Conservation (phyloP, 2,797 vertebrate species). For the Tinamus major region DNA sequence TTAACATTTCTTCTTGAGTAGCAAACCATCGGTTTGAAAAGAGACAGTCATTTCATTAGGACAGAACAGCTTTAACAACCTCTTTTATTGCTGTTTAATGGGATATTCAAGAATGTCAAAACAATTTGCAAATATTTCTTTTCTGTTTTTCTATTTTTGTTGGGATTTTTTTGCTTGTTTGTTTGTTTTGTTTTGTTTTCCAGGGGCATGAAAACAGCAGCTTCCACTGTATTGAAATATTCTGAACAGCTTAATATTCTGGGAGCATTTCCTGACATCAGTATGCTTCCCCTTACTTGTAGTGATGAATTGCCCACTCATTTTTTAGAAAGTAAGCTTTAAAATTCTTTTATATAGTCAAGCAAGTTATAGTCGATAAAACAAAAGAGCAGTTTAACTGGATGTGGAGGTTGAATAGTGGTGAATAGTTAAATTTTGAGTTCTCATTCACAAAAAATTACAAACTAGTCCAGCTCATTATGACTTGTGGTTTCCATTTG, state of each 20-base stretch:
- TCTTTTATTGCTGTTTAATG: conserved; percentile 66
- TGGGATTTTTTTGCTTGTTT: conserved; percentile 6
- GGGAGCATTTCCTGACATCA: conserved; percentile 40
- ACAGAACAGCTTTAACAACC: conserved; percentile 67
- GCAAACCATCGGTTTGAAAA: conserved; percentile 31
- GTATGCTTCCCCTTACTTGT: neutral
- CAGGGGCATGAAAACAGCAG: conserved; percentile 53
- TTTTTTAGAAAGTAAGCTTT: conserved; percentile 4
- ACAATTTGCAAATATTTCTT: conserved; percentile 65
- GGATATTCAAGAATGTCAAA: conserved; percentile 61
- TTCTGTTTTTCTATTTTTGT: conserved; percentile 13
- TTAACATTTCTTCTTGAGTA: conserved; percentile 51
- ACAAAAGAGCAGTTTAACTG: neutral
- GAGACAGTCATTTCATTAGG: conserved; percentile 35
- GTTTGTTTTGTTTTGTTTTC: conserved; percentile 49
- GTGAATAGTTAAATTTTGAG: neutral
- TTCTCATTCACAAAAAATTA: conserved; percentile 42
- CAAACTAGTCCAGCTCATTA: neutral
- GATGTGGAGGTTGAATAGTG: neutral
- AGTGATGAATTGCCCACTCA: conserved; percentile 13
- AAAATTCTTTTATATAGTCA: neutral
- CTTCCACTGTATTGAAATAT: conserved; percentile 49
- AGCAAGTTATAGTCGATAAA: neutral
- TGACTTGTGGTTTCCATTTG: conserved; percentile 27
- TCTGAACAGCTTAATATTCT: conserved; percentile 35